phyloP scores from a whole-genome alignment of 2,797 vertebrate genomes.

The Hippocampus kuda region DNA sequence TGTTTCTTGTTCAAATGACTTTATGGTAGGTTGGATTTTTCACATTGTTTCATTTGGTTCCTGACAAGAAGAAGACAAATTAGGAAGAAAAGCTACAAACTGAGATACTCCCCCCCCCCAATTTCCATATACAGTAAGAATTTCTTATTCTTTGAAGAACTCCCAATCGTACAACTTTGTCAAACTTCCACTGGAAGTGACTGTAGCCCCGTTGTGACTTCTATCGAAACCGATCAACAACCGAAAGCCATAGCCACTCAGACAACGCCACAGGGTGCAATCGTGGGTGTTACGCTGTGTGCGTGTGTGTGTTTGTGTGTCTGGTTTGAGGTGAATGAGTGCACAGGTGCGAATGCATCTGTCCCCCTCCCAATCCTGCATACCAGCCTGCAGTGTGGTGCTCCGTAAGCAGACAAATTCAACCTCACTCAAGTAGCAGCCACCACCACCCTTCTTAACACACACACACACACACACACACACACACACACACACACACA shows the following conservation, averaged over 20 bases:
- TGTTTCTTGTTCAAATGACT: too few relatives aligned
- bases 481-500: background rate
- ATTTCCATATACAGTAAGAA: background rate
- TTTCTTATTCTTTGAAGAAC: background rate
- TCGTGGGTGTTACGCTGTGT: slow-evolving; percentile 28
- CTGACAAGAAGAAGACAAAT: too few relatives aligned
- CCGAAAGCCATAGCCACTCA: slow-evolving; percentile 26
- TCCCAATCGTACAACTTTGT: background rate
- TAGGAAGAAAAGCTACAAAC: too few relatives aligned
- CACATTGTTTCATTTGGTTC: too few relatives aligned
- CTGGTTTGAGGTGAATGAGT: slow-evolving; percentile 45
- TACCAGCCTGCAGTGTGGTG: slow-evolving; percentile 31
- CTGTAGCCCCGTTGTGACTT: background rate
- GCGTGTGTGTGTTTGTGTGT: slow-evolving; percentile 21
- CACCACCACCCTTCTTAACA: background rate
- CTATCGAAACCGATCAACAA: slow-evolving; percentile 34
- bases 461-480: background rate
- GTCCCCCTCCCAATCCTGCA: slow-evolving; percentile 4
- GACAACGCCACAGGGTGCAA: slow-evolving; percentile 30
- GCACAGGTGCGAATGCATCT: slow-evolving; percentile 38
- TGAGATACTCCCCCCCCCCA: too few relatives aligned
- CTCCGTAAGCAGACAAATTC: slow-evolving; percentile 58
- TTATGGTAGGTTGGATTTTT: too few relatives aligned
- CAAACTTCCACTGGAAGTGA: background rate
- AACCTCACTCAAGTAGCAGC: slow-evolving; percentile 60